Conservation (phyloP, 2,113 vertebrate genomes). For the Perca schrenkii region DNA sequence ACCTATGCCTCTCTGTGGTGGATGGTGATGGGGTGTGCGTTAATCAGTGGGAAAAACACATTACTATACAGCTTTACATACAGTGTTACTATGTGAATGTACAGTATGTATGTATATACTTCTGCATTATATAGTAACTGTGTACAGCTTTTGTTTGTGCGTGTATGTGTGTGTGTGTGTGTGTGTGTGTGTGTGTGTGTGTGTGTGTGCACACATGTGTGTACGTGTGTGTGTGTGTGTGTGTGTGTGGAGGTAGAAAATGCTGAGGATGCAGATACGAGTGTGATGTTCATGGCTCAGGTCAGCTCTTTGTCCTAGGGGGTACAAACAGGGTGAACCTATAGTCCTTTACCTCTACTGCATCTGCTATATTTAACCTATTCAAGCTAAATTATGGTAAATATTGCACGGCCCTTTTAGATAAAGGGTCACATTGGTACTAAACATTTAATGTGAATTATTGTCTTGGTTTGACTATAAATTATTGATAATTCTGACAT, state of each 20-base stretch:
- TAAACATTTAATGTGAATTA: background rate
- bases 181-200: slow-evolving; percentile 6
- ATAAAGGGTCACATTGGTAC: background rate
- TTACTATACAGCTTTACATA: slow-evolving; percentile 1
- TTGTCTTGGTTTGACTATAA: too few relatives aligned
- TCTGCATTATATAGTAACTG: background rate
- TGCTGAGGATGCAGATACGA: slow-evolving; percentile 72
- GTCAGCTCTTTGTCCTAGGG: slow-evolving; percentile 72
- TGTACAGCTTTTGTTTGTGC: background rate
- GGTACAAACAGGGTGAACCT: slow-evolving; percentile 61
- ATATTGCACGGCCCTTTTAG: slow-evolving; percentile 16
- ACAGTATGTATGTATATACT: background rate
- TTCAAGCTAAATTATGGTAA: slow-evolving; percentile 28
- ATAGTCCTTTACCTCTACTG: slow-evolving; percentile 20
- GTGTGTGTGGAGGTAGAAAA: slow-evolving; percentile 33
- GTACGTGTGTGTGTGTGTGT: slow-evolving; percentile 5
- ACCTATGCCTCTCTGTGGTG: background rate
- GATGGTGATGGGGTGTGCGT: background rate
- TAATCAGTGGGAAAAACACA: slow-evolving; percentile 1
- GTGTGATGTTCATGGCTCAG: slow-evolving; percentile 55
- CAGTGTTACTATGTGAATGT: background rate
- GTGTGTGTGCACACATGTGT: background rate
- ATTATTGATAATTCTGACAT: slow-evolving; percentile 19
- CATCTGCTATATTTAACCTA: slow-evolving; percentile 63
- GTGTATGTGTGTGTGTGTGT: background rate